Percentiles rank a stretch among this genome's conserved stretches.
These are phyloP conservation scores for Rana temporaria DNA, from an alignment of 2,113 vertebrate genomes.

Conservation along the genomic window DNA sequence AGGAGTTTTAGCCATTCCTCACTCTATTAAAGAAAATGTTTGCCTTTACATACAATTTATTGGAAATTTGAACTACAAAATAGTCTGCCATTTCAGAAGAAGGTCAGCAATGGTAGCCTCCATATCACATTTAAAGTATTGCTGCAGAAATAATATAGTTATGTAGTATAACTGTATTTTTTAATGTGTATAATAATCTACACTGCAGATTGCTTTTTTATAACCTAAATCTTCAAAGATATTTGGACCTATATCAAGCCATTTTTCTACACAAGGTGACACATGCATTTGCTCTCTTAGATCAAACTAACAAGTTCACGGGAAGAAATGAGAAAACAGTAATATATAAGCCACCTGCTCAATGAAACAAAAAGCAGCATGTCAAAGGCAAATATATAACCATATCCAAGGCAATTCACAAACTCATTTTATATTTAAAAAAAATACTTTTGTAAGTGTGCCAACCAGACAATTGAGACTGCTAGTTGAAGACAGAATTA, in stretches of 20 bases:
- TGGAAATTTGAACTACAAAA: too few species aligned
- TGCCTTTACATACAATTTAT: too few species aligned
- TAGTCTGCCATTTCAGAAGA: too few species aligned
- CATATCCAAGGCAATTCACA: constrained; percentile 47
- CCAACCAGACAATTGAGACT: constrained; percentile 54
- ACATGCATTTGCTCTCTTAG: constrained; percentile 1
- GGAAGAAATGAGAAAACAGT: constrained; percentile 42
- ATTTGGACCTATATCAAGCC: constrained; percentile 11
- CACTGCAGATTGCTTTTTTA: too few species aligned
- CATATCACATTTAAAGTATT: too few species aligned
- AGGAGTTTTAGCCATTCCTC: too few species aligned
- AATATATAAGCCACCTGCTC: constrained; percentile 48
- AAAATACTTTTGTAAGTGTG: constrained; percentile 50
- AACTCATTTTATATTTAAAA: constrained; percentile 42
- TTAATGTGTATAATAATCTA: too few species aligned
- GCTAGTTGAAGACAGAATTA: constrained; percentile 53
- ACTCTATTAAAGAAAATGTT: too few species aligned
- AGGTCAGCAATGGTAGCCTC: too few species aligned
- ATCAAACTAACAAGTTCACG: constrained; percentile 36
- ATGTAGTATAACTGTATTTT: too few species aligned
- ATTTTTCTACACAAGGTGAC: background rate
- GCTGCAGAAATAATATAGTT: too few species aligned
- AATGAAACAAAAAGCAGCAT: constrained; percentile 38
- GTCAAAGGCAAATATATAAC: constrained; percentile 53
- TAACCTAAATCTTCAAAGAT: background rate